Conservation (phyloP, 2,797 vertebrate genomes). For the Novumbra hubbsi region DNA sequence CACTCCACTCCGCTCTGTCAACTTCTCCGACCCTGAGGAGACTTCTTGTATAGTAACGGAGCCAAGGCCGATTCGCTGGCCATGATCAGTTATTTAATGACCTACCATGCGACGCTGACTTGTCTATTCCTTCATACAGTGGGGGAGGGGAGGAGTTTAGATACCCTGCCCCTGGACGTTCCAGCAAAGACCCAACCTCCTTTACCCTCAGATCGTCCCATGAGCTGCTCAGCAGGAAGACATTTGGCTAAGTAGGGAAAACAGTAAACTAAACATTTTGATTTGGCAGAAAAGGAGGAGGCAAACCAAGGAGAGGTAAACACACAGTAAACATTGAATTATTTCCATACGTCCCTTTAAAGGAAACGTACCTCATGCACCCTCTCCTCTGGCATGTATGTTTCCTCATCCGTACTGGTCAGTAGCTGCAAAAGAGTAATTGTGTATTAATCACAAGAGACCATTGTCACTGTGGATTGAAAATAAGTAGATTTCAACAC, state of each 20-base stretch:
- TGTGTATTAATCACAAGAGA: not conserved
- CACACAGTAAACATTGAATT: too few species aligned
- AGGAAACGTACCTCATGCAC: not conserved
- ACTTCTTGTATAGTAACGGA: not conserved
- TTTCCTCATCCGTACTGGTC: slow-evolving; percentile 70
- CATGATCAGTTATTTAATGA: slow-evolving; percentile 23
- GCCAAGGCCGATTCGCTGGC: not conserved
- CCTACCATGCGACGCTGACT: slow-evolving; percentile 54
- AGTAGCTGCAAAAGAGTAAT: slow-evolving; percentile 58
- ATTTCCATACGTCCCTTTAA: not conserved
- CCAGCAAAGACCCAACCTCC: slow-evolving; percentile 54
- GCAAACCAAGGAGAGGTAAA: not conserved
- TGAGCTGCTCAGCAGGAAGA: slow-evolving; percentile 49
- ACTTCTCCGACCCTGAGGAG: slow-evolving; percentile 16
- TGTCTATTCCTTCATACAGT: slow-evolving; percentile 43
- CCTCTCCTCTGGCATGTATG: slow-evolving; percentile 66
- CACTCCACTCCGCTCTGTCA: slow-evolving; percentile 1
- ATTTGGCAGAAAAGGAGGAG: not conserved
- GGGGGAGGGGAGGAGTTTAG: slow-evolving; percentile 54
- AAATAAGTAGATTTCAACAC: slow-evolving; percentile 34
- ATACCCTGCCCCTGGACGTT: slow-evolving; percentile 47
- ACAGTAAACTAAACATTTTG: not conserved
- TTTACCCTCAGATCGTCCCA: slow-evolving; percentile 49
- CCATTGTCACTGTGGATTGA: not conserved
- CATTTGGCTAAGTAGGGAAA: slow-evolving; percentile 50